Evolutionary conservation across 2,888 invertebrate species (phyloP).

Genomic region (Rhagium mordax): DNA sequence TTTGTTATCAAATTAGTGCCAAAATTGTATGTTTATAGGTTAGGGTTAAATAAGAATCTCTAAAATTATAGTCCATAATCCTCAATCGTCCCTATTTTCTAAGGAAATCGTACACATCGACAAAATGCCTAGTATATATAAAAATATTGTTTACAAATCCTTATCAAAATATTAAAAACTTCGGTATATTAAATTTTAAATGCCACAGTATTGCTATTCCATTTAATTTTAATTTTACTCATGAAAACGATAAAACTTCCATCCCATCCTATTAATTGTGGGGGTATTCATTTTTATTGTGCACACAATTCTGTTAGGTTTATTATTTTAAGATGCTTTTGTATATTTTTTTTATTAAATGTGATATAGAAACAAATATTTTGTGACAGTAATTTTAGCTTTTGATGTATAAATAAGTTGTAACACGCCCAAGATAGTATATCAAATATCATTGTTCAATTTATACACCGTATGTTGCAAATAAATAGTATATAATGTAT

Average conservation of each 20-base stretch:
- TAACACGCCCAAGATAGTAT: constrained; percentile 22
- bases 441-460: constrained; percentile 34
- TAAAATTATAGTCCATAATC: constrained; percentile 7
- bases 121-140: constrained; percentile 16
- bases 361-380: constrained; percentile 38
- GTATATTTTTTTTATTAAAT: constrained; percentile 34
- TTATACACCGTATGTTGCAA: constrained; percentile 39
- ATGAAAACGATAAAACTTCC: not conserved
- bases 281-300: not conserved
- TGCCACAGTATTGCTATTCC: too few relatives aligned
- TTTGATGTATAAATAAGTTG: constrained; percentile 34
- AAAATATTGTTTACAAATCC: constrained; percentile 4
- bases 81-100: not conserved
- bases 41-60: not conserved
- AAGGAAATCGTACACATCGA: not conserved
- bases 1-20: constrained; percentile 24
- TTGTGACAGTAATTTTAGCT: constrained; percentile 37
- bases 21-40: constrained; percentile 8
- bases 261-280: too few relatives aligned
- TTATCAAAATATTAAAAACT: not conserved
- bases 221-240: not conserved
- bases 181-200: too few relatives aligned
- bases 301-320: not conserved
- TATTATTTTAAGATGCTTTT: constrained; percentile 13
- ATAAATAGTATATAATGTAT: constrained; percentile 33